phyloP scores from a whole-genome alignment of 2,888 invertebrate genomes.

The Eremobia ochroleuca region DNA sequence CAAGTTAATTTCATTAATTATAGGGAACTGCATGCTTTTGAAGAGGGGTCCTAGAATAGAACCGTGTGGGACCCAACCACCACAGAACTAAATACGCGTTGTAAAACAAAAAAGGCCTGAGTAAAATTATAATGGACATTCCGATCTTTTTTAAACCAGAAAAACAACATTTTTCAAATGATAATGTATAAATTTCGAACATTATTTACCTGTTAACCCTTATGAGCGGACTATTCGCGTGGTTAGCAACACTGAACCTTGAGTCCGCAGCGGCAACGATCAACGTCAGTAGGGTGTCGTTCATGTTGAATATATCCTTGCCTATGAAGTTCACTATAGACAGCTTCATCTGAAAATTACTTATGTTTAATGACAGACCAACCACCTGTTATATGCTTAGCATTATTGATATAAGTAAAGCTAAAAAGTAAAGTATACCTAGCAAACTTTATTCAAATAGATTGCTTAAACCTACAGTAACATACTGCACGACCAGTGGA shows the following conservation, averaged over 20 bases:
- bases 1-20: background rate
- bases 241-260: slow-evolving; percentile 96
- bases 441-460: background rate
- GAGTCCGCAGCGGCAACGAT: slow-evolving; percentile 97
- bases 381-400: background rate
- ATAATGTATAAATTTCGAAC: background rate
- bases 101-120: background rate
- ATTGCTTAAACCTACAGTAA: background rate
- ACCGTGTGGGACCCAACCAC: background rate
- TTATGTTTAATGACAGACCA: background rate
- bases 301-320: slow-evolving; percentile 94
- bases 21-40: background rate
- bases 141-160: background rate
- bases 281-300: slow-evolving; percentile 94
- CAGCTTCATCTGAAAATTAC: slow-evolving; percentile 81
- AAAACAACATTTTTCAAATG: background rate
- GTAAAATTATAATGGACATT: background rate
- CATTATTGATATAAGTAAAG: background rate
- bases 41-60: background rate
- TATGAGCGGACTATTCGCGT: slow-evolving; percentile 96
- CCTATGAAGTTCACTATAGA: slow-evolving; percentile 94
- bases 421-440: background rate
- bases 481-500: background rate
- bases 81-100: background rate
- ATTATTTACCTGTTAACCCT: slow-evolving; percentile 92